Conservation (phyloP, 2,113 vertebrate species). For the Verasper variegatus region DNA sequence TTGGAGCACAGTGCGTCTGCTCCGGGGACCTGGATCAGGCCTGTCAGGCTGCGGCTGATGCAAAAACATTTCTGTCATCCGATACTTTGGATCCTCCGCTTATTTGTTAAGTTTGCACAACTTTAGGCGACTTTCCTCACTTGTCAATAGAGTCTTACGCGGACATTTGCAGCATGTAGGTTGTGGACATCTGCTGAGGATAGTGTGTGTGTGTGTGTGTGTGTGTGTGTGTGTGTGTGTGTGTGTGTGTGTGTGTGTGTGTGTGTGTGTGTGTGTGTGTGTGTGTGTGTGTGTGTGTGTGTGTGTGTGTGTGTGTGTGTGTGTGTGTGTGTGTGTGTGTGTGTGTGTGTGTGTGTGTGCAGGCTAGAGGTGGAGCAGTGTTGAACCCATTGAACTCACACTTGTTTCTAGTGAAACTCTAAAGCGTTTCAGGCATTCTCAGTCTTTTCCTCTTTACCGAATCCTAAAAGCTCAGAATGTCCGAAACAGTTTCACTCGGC, state of each 20-base stretch:
- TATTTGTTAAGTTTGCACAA: slow-evolving; percentile 17
- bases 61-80: slow-evolving; percentile 52
- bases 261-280: too few species aligned
- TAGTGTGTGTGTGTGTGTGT: too few species aligned
- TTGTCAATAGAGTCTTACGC: not conserved
- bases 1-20: slow-evolving; percentile 29
- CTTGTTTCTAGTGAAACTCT: not conserved
- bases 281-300: too few species aligned
- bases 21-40: slow-evolving; percentile 24
- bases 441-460: not conserved
- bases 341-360: too few species aligned
- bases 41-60: slow-evolving; percentile 24
- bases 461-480: not conserved
- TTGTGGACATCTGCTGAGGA: not conserved
- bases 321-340: too few species aligned
- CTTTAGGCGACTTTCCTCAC: slow-evolving; percentile 10
- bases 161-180: not conserved
- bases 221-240: too few species aligned
- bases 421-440: not conserved
- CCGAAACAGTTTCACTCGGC: not conserved
- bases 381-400: not conserved
- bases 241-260: too few species aligned
- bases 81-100: slow-evolving; percentile 51
- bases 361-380: not conserved
- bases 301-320: too few species aligned